Evolutionary conservation across 2,888 invertebrate species (phyloP).

Genomic region (Tuberolachnus salignus): DNA sequence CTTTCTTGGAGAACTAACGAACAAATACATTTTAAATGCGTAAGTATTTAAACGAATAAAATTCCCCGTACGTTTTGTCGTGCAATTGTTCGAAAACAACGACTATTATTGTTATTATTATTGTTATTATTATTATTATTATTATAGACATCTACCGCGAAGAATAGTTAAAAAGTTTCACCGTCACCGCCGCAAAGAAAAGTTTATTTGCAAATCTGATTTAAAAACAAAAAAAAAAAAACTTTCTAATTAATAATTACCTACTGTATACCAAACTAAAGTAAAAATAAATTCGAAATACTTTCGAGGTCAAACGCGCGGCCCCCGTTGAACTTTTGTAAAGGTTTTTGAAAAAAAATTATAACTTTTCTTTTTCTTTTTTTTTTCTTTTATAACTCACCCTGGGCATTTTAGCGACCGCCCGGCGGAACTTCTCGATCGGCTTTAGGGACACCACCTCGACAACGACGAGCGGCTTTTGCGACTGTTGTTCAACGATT

Average conservation of each 20-base stretch:
- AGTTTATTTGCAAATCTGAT: slow-evolving; percentile 41
- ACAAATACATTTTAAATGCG: neutral
- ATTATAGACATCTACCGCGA: slow-evolving; percentile 24
- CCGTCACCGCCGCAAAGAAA: slow-evolving; percentile 32
- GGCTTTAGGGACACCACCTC: slow-evolving; percentile 57
- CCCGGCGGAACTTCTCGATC: slow-evolving; percentile 58
- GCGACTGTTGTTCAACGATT: slow-evolving; percentile 50
- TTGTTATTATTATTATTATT: too few relatives aligned
- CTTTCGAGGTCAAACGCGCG: neutral
- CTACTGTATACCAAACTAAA: neutral
- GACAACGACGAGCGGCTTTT: slow-evolving; percentile 56
- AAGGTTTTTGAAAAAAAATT: slow-evolving; percentile 1
- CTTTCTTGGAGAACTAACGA: slow-evolving; percentile 44
- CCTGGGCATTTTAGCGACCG: slow-evolving; percentile 58
- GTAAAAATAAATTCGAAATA: neutral
- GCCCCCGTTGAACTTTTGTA: slow-evolving; percentile 8
- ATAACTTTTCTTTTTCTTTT: too few relatives aligned
- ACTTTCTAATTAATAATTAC: slow-evolving; percentile 33
- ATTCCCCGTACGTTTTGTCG: neutral
- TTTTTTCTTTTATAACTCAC: slow-evolving; percentile 56
- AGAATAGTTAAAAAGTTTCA: slow-evolving; percentile 45
- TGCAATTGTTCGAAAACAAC: neutral
- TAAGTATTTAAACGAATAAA: neutral
- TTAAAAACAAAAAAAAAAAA: slow-evolving; percentile 42
- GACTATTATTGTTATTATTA: too few relatives aligned